Evolutionary conservation across 2,113 vertebrate genomes (phyloP).

Genomic region (Cichladusa arquata): DNA sequence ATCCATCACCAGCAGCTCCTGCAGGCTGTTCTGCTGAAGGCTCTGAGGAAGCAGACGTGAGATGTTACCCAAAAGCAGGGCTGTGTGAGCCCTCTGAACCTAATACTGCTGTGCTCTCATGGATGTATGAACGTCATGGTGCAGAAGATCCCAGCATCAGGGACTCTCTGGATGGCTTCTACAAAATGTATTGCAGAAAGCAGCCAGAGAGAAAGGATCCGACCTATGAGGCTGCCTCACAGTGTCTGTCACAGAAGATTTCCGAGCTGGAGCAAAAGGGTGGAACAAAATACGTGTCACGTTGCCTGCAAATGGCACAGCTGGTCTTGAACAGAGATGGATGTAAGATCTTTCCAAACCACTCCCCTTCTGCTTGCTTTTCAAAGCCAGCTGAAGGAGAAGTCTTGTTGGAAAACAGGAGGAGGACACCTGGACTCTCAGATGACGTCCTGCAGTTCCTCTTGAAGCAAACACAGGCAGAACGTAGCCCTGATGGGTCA

Average conservation of each 20-base stretch:
- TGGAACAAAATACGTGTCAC: slow-evolving; percentile 35
- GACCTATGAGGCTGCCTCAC: neutral
- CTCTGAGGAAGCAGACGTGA: neutral
- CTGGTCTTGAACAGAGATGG: slow-evolving; percentile 72
- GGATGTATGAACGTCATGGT: neutral
- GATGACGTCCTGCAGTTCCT: slow-evolving; percentile 71
- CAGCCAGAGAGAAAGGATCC: neutral
- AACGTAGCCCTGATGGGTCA: neutral
- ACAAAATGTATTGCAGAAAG: slow-evolving; percentile 38
- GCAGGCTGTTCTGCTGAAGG: neutral
- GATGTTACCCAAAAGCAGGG: neutral
- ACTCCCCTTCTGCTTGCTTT: slow-evolving; percentile 42
- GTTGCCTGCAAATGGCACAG: slow-evolving; percentile 73
- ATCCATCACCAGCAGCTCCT: neutral
- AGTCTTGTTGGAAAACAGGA: neutral
- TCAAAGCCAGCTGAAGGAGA: slow-evolving; percentile 30
- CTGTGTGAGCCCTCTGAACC: neutral
- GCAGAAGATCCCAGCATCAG: slow-evolving; percentile 2
- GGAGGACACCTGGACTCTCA: slow-evolving; percentile 73
- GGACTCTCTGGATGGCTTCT: slow-evolving; percentile 72
- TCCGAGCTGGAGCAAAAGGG: slow-evolving; percentile 28
- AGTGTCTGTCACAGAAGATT: slow-evolving; percentile 62
- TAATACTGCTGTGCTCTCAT: neutral
- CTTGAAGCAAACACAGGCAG: slow-evolving; percentile 21
- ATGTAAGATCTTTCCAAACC: slow-evolving; percentile 59